Percentiles rank a stretch among this genome's conserved stretches.
Evolutionary conservation across 1,140 invertebrate genomes (phyloP).

Genomic region (Plectrocnemia conspersa): DNA sequence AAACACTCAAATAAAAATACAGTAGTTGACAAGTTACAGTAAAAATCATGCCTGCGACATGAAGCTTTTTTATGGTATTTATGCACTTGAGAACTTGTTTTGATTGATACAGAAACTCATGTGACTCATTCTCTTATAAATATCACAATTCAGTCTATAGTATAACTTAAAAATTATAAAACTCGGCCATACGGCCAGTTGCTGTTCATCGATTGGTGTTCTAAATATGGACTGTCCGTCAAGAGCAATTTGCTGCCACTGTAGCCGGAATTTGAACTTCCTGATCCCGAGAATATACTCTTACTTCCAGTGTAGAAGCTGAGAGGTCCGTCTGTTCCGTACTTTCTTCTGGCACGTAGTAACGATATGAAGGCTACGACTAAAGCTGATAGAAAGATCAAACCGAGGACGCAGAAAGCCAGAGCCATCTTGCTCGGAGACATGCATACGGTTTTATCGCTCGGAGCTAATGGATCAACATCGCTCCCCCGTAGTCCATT

Average conservation of each 20-base stretch:
- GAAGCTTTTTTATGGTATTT: no score
- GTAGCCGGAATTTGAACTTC: constrained; percentile 50
- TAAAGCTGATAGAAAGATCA: constrained; percentile 63
- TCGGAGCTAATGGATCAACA: constrained; percentile 17
- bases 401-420: constrained; percentile 61
- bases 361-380: constrained; percentile 61
- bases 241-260: constrained; percentile 50
- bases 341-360: constrained; percentile 53
- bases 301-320: constrained; percentile 52
- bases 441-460: constrained; percentile 61
- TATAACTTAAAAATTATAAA: constrained; percentile 42
- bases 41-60: no score
- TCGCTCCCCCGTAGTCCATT: constrained; percentile 23
- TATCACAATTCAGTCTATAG: no score
- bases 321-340: constrained; percentile 46
- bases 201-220: constrained; percentile 50
- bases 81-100: no score
- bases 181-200: constrained; percentile 52
- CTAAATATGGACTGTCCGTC: constrained; percentile 51
- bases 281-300: constrained; percentile 50
- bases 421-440: constrained; percentile 67
- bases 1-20: no score
- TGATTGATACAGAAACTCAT: no score
- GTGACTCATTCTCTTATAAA: no score
- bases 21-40: no score